These are phyloP conservation scores for Brachyalestes nurse DNA, from an alignment of 2,797 vertebrate species.

Conservation along the genomic window DNA sequence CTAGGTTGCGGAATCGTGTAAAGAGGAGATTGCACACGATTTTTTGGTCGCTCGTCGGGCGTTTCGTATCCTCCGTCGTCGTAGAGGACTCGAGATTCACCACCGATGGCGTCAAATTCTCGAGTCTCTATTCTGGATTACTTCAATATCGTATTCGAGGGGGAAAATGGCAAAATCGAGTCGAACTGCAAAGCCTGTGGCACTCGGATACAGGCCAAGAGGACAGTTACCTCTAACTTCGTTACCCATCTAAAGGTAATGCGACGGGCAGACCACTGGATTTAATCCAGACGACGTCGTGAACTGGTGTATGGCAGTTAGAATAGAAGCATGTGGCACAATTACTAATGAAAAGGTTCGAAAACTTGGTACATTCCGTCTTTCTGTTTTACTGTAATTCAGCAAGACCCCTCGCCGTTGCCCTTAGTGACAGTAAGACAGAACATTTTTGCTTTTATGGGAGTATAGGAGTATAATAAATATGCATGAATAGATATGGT, in stretches of 20 bases:
- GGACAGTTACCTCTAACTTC: constrained; percentile 86
- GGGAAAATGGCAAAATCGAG: constrained; percentile 86
- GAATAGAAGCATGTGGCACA: not conserved
- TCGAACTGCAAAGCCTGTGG: constrained; percentile 85
- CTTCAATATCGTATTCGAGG: constrained; percentile 85
- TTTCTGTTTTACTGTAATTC: not conserved
- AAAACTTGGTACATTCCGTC: constrained; percentile 12
- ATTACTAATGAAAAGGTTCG: not conserved
- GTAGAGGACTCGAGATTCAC: constrained; percentile 39
- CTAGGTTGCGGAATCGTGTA: not conserved
- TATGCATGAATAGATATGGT: no score
- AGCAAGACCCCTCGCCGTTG: not conserved
- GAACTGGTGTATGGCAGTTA: not conserved
- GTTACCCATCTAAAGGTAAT: constrained; percentile 85
- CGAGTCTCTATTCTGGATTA: constrained; percentile 86
- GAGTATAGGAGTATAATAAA: no score
- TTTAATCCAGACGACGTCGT: not conserved
- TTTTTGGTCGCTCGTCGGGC: not conserved
- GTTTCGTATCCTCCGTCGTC: not conserved
- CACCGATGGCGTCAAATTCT: constrained; percentile 81
- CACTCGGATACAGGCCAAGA: constrained; percentile 83
- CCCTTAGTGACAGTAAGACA: no score
- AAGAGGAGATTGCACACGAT: not conserved
- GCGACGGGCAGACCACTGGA: not conserved
- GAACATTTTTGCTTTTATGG: no score